Percentiles rank a stretch among this genome's conserved stretches.
Evolutionary conservation across 2,113 vertebrate species (phyloP).

Genomic region (Esox niger): DNA sequence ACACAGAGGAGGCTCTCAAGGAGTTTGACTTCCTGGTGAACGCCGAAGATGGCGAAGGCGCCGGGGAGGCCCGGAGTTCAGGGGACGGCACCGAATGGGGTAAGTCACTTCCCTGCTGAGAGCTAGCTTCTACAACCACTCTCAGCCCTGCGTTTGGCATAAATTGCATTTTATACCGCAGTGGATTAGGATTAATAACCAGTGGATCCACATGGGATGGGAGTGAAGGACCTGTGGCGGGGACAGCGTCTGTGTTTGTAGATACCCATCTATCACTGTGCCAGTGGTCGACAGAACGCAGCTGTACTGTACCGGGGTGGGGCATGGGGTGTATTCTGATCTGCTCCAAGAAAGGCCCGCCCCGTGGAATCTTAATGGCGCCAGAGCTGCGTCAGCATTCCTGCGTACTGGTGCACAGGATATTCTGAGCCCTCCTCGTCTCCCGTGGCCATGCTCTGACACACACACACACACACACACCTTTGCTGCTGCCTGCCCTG

Average conservation of each 20-base stretch:
- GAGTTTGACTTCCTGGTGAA: conserved; percentile 99
- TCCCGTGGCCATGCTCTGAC: not conserved
- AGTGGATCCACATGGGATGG: not conserved
- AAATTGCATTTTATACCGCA: too few species aligned
- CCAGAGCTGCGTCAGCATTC: conserved; percentile 27
- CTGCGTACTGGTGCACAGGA: conserved; percentile 10
- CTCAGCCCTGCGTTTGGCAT: too few species aligned
- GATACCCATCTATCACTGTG: not conserved
- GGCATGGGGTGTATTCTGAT: not conserved
- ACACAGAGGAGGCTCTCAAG: conserved; percentile 97
- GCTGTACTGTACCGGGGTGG: not conserved
- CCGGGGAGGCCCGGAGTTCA: conserved; percentile 95
- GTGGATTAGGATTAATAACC: too few species aligned
- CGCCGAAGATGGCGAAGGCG: conserved; percentile 96
- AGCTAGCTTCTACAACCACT: too few species aligned
- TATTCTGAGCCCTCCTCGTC: conserved; percentile 16
- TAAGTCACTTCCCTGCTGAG: conserved; percentile 63
- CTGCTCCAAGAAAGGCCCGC: not conserved
- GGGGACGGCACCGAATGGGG: conserved; percentile 99
- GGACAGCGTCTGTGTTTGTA: not conserved
- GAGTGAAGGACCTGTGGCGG: not conserved
- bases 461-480: conserved; percentile 7
- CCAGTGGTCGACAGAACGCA: too few species aligned
- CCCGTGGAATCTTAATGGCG: conserved; percentile 5
- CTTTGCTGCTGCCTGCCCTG: not conserved